These are phyloP conservation scores for Cyprinella venusta DNA, from an alignment of 2,797 vertebrate genomes.

Conservation along the genomic window DNA sequence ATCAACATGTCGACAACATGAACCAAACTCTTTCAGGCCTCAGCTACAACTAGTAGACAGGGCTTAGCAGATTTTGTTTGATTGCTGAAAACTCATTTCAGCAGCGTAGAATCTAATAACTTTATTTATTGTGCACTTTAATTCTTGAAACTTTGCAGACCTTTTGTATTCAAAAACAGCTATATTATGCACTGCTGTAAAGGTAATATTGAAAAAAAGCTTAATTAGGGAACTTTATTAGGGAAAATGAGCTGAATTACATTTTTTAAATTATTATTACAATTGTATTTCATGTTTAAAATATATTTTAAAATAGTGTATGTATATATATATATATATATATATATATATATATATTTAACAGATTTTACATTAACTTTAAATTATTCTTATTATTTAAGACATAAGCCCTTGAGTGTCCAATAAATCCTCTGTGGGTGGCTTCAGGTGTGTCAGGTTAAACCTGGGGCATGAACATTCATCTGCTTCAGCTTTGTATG, in stretches of 20 bases:
- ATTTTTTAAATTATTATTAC: background rate
- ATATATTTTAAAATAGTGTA: background rate
- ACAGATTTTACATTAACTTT: background rate
- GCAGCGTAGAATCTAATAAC: background rate
- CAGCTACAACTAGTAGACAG: background rate
- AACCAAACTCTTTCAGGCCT: background rate
- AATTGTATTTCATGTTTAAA: too few species aligned
- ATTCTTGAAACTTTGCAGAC: background rate
- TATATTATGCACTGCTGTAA: background rate
- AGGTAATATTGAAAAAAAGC: background rate
- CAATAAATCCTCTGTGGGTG: slow-evolving; percentile 17
- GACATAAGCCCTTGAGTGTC: background rate
- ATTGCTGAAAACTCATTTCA: background rate
- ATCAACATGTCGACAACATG: background rate
- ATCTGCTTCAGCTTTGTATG: slow-evolving; percentile 57
- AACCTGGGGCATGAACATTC: slow-evolving; percentile 43
- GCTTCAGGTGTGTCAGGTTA: slow-evolving; percentile 53
- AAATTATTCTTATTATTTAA: background rate
- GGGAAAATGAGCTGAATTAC: background rate
- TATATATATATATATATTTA: too few species aligned
- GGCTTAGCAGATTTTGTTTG: background rate
- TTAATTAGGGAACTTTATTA: background rate
- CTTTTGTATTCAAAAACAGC: background rate
- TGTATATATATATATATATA: background rate
- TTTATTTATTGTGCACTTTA: background rate